A percentile compares a stretch with the other conserved stretches of the same genome.
These are phyloP conservation scores for Tillus elongatus DNA, from an alignment of 2,888 invertebrate species.

Conservation along the genomic window DNA sequence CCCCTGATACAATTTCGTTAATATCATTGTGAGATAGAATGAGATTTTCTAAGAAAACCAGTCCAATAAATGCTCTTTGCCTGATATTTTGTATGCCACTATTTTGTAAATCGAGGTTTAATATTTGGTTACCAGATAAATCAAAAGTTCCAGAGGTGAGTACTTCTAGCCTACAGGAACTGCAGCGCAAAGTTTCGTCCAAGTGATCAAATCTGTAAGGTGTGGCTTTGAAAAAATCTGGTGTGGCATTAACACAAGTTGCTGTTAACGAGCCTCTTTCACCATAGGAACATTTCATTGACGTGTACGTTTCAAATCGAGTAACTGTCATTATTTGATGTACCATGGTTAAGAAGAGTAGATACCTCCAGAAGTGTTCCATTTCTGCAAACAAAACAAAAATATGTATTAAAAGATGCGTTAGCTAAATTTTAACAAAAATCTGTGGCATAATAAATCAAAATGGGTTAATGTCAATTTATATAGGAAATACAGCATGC, in stretches of 20 bases:
- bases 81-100: conserved; percentile 30
- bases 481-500: too few relatives aligned
- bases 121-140: conserved; percentile 37
- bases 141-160: conserved; percentile 36
- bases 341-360: too few relatives aligned
- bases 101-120: conserved; percentile 29
- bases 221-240: conserved; percentile 34
- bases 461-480: too few relatives aligned
- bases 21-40: conserved; percentile 32
- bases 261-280: conserved; percentile 39
- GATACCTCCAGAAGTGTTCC: too few relatives aligned
- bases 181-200: conserved; percentile 36
- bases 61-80: conserved; percentile 34
- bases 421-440: too few relatives aligned
- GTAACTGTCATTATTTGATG: too few relatives aligned
- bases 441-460: too few relatives aligned
- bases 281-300: conserved; percentile 38
- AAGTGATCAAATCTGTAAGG: conserved; percentile 38
- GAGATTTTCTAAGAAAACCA: conserved; percentile 34
- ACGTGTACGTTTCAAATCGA: too few relatives aligned
- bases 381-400: too few relatives aligned
- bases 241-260: conserved; percentile 36
- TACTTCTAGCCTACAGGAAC: conserved; percentile 31
- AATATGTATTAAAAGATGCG: too few relatives aligned
- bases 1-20: conserved; percentile 30